Evolutionary conservation across 2,113 vertebrate genomes (phyloP).

Genomic region (Egretta garzetta): DNA sequence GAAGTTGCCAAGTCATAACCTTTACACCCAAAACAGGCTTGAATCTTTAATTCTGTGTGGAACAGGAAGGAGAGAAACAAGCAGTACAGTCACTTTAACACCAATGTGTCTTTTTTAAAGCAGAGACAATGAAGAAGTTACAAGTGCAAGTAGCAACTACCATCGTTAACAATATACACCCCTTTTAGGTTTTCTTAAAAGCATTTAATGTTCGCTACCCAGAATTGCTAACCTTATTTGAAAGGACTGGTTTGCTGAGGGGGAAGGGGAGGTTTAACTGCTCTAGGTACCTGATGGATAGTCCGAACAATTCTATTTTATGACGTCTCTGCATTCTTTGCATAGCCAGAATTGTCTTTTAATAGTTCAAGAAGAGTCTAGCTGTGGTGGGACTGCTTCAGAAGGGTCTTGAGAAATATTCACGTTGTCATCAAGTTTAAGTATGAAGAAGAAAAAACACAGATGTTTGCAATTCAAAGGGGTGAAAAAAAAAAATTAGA

Average conservation of each 20-base stretch:
- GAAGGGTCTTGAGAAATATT: background rate
- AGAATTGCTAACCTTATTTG: background rate
- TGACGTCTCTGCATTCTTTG: background rate
- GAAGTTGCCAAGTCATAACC: background rate
- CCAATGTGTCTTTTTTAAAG: accelerated
- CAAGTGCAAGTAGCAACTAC: background rate
- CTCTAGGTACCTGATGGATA: background rate
- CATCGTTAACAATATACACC: background rate
- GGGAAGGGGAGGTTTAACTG: background rate
- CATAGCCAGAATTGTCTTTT: background rate
- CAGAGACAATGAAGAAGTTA: background rate
- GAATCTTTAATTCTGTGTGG: background rate
- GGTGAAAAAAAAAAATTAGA: background rate
- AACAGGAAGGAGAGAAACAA: background rate
- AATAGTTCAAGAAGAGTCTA: background rate
- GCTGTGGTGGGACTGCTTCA: background rate
- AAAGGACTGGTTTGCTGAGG: background rate
- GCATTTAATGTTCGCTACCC: background rate
- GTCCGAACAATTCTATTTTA: background rate
- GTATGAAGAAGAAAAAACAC: background rate
- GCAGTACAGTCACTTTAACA: background rate
- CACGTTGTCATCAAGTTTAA: background rate
- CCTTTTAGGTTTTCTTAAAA: background rate
- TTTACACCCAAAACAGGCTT: background rate
- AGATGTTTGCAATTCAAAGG: background rate